Evolutionary conservation across 2,888 invertebrate species (phyloP).

Genomic region (Drosophila borborema): DNA sequence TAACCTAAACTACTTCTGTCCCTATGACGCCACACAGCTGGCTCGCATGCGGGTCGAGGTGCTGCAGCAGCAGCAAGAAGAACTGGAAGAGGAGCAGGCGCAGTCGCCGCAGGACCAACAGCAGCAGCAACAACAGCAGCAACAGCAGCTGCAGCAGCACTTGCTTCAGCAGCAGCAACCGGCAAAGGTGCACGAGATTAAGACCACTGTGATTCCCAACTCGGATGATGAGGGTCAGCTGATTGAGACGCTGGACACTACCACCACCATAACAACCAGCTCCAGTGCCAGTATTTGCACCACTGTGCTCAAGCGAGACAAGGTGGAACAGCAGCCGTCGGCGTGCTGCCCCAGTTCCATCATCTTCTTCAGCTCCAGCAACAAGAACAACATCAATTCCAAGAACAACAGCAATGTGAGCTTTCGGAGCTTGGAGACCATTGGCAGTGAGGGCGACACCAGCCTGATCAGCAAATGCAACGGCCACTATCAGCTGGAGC

Average conservation of each 20-base stretch:
- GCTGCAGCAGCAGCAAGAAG: conserved; percentile 46
- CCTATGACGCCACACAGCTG: conserved; percentile 64
- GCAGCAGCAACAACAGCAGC: conserved; percentile 10
- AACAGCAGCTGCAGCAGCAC: conserved; percentile 3
- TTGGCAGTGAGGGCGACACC: conserved; percentile 22
- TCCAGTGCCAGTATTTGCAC: conserved; percentile 59
- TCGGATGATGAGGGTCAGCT: conserved; percentile 69
- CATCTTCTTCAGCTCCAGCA: conserved; percentile 41
- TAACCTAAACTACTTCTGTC: conserved; percentile 80
- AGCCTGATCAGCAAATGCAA: conserved; percentile 22
- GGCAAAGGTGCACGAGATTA: conserved; percentile 10
- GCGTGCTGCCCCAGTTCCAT: conserved; percentile 42
- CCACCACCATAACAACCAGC: conserved; percentile 65
- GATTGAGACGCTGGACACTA: conserved; percentile 69
- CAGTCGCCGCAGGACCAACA: conserved; percentile 15
- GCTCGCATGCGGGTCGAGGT: conserved; percentile 45
- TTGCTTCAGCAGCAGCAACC: conserved; percentile 6
- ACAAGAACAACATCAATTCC: conserved; percentile 10
- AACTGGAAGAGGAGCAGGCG: conserved; percentile 20
- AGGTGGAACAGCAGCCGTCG: not conserved
- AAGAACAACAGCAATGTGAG: conserved; percentile 6
- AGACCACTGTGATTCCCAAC: not conserved
- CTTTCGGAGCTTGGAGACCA: conserved; percentile 14
- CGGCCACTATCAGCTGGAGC: conserved; percentile 38
- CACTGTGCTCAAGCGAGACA: conserved; percentile 52